Conservation (phyloP, 2,888 invertebrate genomes). For the Subacronicta megacephala region DNA sequence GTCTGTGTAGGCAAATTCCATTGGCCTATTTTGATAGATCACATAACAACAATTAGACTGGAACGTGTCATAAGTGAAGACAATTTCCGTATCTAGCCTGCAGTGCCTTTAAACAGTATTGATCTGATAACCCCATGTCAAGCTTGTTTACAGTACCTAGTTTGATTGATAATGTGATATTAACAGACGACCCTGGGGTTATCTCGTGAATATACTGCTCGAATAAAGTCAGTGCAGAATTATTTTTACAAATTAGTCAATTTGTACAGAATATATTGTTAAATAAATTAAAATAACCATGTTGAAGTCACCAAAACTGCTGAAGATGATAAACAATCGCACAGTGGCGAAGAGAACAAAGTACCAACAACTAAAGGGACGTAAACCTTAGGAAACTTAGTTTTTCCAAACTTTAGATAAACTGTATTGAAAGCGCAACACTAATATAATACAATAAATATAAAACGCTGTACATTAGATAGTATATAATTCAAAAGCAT, state of each 20-base stretch:
- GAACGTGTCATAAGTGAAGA: slow-evolving; percentile 60
- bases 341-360: too few relatives aligned
- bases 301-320: slow-evolving; percentile 26
- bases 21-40: slow-evolving; percentile 66
- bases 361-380: too few relatives aligned
- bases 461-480: too few relatives aligned
- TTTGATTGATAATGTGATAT: slow-evolving; percentile 81
- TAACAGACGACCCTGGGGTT: slow-evolving; percentile 70
- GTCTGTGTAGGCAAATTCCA: slow-evolving; percentile 67
- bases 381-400: slow-evolving; percentile 25
- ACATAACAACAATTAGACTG: slow-evolving; percentile 58
- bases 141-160: slow-evolving; percentile 77
- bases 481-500: too few relatives aligned
- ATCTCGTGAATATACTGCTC: slow-evolving; percentile 64
- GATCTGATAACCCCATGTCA: slow-evolving; percentile 71
- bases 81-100: slow-evolving; percentile 70
- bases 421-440: not conserved
- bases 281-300: slow-evolving; percentile 38
- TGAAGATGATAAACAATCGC: not conserved
- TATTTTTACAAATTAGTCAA: slow-evolving; percentile 54
- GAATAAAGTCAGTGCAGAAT: slow-evolving; percentile 55
- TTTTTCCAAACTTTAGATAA: slow-evolving; percentile 2
- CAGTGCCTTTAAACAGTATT: slow-evolving; percentile 63
- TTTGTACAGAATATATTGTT: slow-evolving; percentile 20
- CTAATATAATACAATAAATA: too few relatives aligned